A percentile compares a stretch with the other conserved stretches of the same genome.
These are phyloP conservation scores for Pachydiplax longipennis DNA, from an alignment of 2,888 invertebrate genomes.

Conservation along the genomic window DNA sequence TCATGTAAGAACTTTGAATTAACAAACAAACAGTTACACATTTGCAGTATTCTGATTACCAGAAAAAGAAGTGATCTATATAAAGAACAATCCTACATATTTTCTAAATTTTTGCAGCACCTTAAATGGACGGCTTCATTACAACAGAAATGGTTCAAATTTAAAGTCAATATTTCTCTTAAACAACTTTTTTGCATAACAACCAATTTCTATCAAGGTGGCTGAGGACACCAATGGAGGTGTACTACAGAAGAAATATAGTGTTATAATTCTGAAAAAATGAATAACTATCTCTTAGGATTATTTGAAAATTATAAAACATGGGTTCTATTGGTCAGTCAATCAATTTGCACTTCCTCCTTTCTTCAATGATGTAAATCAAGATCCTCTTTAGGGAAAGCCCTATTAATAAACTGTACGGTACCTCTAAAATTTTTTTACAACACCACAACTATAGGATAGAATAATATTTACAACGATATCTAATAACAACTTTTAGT, in stretches of 20 bases:
- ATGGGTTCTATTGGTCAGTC: no score
- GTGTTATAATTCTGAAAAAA: no score
- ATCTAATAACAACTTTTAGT: no score
- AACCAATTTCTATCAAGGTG: neutral
- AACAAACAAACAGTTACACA: neutral
- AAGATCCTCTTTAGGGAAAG: neutral
- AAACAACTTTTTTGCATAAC: neutral
- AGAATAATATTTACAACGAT: no score
- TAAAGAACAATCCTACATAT: neutral
- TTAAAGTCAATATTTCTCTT: neutral
- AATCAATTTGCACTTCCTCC: neutral
- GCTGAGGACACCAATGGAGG: no score
- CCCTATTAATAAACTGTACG: no score
- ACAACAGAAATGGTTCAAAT: neutral
- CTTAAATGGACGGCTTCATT: slow-evolving; percentile 31
- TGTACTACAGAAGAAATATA: neutral
- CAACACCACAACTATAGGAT: no score
- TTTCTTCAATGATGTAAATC: neutral
- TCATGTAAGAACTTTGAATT: neutral
- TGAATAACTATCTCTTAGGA: no score
- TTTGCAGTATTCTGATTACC: neutral
- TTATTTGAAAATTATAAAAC: no score
- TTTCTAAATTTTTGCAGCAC: slow-evolving; percentile 17
- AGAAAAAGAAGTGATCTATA: no score
- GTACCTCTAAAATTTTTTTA: no score